Conservation (phyloP, 2,888 invertebrate species). For the Xylocampa areola region DNA sequence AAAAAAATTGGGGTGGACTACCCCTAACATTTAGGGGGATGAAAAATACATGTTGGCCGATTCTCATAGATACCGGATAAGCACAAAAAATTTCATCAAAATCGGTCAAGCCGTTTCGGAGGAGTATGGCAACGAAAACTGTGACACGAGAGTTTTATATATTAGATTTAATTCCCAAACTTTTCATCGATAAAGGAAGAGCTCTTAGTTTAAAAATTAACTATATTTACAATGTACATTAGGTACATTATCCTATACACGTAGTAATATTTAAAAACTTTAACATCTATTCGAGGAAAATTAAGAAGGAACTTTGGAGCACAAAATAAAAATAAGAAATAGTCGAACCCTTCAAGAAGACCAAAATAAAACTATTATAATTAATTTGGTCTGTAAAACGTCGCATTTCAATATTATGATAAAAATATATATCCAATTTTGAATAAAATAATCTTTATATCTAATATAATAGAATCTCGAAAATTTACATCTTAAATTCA, state of each 20-base stretch:
- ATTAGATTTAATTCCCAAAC: too few species aligned
- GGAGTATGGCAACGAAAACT: not conserved
- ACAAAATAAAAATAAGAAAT: conserved; percentile 62
- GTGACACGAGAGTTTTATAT: not conserved
- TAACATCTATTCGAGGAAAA: conserved; percentile 65
- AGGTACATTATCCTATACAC: conserved; percentile 49
- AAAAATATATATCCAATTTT: conserved; percentile 11
- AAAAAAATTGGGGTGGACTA: too few species aligned
- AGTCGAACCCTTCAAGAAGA: conserved; percentile 44
- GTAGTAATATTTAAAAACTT: conserved; percentile 43
- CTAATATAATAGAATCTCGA: conserved; percentile 35
- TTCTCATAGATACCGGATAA: too few species aligned
- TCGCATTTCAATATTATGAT: conserved; percentile 15
- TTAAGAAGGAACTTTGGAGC: conserved; percentile 81
- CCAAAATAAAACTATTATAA: conserved; percentile 23
- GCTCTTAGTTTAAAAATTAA: conserved; percentile 35
- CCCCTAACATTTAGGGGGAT: too few species aligned
- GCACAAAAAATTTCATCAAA: too few species aligned
- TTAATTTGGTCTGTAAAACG: conserved; percentile 24
- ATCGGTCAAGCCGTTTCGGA: too few species aligned
- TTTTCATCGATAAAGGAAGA: conserved; percentile 41
- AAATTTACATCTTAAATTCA: conserved; percentile 39
- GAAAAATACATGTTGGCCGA: too few species aligned
- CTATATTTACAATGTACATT: conserved; percentile 56
- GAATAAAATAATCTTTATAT: conserved; percentile 37